Percentiles rank a stretch among this genome's conserved stretches.
phyloP scores from a whole-genome alignment of 30 jellyfish, hydroid and myxozoan species.

The Turritopsis dohrnii region DNA sequence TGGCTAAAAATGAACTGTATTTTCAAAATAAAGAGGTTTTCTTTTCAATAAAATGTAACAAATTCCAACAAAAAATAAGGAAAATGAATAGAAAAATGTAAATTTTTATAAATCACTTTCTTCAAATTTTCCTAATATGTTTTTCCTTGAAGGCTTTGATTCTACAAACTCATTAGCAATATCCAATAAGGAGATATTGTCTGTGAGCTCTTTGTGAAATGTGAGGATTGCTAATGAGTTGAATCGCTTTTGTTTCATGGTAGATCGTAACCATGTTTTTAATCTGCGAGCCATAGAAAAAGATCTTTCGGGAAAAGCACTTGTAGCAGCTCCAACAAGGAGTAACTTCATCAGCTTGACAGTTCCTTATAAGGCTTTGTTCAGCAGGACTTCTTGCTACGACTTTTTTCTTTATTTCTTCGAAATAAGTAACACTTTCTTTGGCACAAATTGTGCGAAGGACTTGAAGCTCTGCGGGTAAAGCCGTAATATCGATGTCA shows the following conservation, averaged over 20 bases:
- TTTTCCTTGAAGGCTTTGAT: neutral
- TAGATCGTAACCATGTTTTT: conserved; percentile 31
- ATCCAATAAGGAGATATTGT: neutral
- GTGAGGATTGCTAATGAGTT: conserved; percentile 11
- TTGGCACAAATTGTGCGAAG: conserved; percentile 35
- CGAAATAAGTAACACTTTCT: conserved; percentile 12
- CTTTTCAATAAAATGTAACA: no score
- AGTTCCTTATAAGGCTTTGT: neutral
- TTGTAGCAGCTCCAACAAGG: conserved; percentile 14
- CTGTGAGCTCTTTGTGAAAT: conserved; percentile 10
- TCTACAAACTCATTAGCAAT: conserved; percentile 16
- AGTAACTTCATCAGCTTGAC: neutral
- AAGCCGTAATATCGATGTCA: conserved; percentile 19
- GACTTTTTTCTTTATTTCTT: neutral
- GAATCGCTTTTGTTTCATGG: conserved; percentile 29
- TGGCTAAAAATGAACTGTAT: no score
- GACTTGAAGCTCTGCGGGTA: conserved; percentile 34
- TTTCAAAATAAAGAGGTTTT: no score
- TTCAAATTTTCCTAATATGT: neutral
- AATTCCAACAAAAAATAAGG: no score
- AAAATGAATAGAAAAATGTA: no score
- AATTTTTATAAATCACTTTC: no score
- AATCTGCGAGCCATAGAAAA: conserved; percentile 29
- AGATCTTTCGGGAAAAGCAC: conserved; percentile 20
- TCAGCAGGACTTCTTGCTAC: neutral